These are phyloP conservation scores for Ctena decussata DNA, from an alignment of 2,888 invertebrate species.

Conservation along the genomic window DNA sequence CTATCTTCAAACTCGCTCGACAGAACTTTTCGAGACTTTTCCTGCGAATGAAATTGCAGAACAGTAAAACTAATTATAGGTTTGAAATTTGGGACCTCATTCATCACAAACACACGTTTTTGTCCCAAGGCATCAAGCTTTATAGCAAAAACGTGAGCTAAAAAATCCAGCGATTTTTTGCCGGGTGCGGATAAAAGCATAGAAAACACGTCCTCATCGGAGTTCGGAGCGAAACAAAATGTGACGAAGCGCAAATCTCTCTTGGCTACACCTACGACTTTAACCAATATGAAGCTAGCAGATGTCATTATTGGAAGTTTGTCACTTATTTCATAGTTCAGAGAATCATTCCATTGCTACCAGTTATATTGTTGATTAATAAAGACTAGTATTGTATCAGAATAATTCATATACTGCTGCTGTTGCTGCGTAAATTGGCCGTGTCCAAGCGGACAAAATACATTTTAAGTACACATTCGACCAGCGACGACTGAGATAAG, in stretches of 20 bases:
- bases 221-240: background rate
- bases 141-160: background rate
- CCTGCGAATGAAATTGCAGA: background rate
- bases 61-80: background rate
- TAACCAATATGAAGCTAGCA: constrained; percentile 10
- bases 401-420: background rate
- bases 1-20: background rate
- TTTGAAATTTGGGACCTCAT: background rate
- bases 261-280: background rate
- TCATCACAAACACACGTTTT: background rate
- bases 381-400: background rate
- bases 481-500: too few relatives aligned
- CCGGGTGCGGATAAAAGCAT: background rate
- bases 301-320: constrained; percentile 1
- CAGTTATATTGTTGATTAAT: background rate
- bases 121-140: background rate
- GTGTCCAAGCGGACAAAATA: too few relatives aligned
- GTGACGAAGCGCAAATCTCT: background rate
- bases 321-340: constrained; percentile 12
- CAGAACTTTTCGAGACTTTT: background rate
- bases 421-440: background rate
- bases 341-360: background rate
- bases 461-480: too few relatives aligned
- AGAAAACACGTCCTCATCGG: background rate
- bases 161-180: background rate